Base-by-base conservation (phyloP, 1,140 invertebrate genomes). In the Leptoteleia sp. region DNA sequence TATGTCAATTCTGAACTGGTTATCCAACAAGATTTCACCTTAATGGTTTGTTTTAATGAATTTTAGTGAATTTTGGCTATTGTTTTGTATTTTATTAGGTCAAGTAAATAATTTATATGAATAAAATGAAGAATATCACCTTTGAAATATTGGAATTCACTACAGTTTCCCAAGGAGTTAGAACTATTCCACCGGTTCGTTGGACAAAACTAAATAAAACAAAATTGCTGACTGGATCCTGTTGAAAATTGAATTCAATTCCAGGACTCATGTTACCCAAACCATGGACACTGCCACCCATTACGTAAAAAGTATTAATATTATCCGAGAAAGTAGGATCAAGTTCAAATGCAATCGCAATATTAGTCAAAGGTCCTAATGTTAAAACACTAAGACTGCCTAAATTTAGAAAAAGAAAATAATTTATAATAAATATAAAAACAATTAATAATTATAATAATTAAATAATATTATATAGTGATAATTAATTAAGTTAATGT, bases 231-330 rank as follows among this genome's bases (percentile, higher is more conserved):
- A 93, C 92, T 1, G 93, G 93, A 80, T 94, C 93, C 45, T 84
- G 80, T 11, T 83, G 82, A 76, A 94, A 94, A 84, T 95, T 95
- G 80, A 92, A 94, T 84, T 95, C 94, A 0, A 91, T 88, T 6
- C 90, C 89, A 0, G 90, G 84, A 7, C 75, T 77, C 1, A 85
- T 76, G 50, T 92, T 92, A 5, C 93, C 93, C 7, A 89, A 70
- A 45, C 87, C 89, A n/a, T 82, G 75, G 8, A 89, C 80, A 68
- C 91, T 93, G 27, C 92, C 91, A 43, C 93, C 93, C 91, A 94
- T 92, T 27, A 93, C 87, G 8, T 89, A 87, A 12, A 93, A 67
- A 70, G 35, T 87, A 78, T 67, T 91, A 90, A 11, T 54, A 92
- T 80, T 42, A 90, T 89, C n/a, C 62, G 71, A 0, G 87, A 82